Evolutionary conservation across 2,888 invertebrate species (phyloP).

Genomic region (Apodemia hepburni): DNA sequence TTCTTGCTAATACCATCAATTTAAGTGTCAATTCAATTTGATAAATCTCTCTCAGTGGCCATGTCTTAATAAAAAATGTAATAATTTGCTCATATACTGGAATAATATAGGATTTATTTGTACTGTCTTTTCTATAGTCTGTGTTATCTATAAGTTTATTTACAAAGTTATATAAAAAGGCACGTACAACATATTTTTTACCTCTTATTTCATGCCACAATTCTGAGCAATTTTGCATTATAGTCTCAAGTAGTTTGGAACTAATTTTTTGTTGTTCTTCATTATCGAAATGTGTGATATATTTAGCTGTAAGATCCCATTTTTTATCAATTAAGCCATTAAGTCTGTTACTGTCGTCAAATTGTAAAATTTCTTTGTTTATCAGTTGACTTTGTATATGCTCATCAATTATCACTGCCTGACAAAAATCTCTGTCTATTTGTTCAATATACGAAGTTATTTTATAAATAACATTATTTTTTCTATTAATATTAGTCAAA

Average conservation of each 20-base stretch:
- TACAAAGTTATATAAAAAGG: constrained; percentile 15
- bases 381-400: constrained; percentile 37
- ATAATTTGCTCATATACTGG: constrained; percentile 17
- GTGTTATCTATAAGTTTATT: background rate
- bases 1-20: constrained; percentile 14
- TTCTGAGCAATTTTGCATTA: constrained; percentile 16
- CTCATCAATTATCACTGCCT: constrained; percentile 37
- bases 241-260: background rate
- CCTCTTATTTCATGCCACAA: constrained; percentile 7
- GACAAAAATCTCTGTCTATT: constrained; percentile 38
- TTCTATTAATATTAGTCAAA: constrained; percentile 34
- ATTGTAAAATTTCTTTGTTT: constrained; percentile 27
- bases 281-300: constrained; percentile 18
- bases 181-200: background rate
- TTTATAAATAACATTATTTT: constrained; percentile 33
- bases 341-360: constrained; percentile 6
- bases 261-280: constrained; percentile 5
- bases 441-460: constrained; percentile 35
- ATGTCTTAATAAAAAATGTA: background rate
- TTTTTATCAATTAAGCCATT: background rate
- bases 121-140: background rate
- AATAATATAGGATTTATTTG: constrained; percentile 10
- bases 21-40: constrained; percentile 1
- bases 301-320: constrained; percentile 17
- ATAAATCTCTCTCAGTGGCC: constrained; percentile 7